A percentile compares a stretch with the other conserved stretches of the same genome.
Evolutionary conservation across 2,888 invertebrate species (phyloP).

Genomic region (Gastracanthus pulcherrimus): DNA sequence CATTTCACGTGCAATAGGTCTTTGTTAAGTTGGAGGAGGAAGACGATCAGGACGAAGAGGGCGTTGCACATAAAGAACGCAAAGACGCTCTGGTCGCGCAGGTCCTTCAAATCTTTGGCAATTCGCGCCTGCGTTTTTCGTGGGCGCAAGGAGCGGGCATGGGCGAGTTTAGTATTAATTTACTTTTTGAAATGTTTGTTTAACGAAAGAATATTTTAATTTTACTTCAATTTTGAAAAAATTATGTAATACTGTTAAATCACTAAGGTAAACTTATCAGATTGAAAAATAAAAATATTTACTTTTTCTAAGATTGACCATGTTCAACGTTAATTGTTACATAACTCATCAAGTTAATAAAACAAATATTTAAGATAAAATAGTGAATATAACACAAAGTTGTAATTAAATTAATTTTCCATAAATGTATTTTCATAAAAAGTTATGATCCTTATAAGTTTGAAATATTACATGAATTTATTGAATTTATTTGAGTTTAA

Average conservation of each 20-base stretch:
- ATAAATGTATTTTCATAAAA: not conserved
- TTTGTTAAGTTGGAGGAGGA: conserved; percentile 98
- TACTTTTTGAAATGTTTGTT: not conserved
- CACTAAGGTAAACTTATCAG: no score
- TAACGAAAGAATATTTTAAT: not conserved
- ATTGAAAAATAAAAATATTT: no score
- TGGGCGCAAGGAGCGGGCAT: conserved; percentile 18
- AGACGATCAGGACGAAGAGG: conserved; percentile 98
- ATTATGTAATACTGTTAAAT: no score
- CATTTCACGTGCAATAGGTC: conserved; percentile 97
- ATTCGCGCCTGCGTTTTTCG: conserved; percentile 86
- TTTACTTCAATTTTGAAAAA: not conserved
- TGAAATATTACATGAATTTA: no score
- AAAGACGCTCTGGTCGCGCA: conserved; percentile 96
- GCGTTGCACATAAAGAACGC: conserved; percentile 99
- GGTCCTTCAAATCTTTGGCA: conserved; percentile 93
- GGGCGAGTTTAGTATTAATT: conserved; percentile 41
- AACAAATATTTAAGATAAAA: no score
- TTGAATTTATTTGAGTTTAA: not conserved
- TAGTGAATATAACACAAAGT: no score
- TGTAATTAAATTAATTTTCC: no score
- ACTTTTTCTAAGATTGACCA: no score
- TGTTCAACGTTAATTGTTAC: no score
- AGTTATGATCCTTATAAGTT: no score
- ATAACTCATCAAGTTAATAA: no score